phyloP scores from a whole-genome alignment of 2,113 vertebrate genomes.

The Microcebus jonahi region DNA sequence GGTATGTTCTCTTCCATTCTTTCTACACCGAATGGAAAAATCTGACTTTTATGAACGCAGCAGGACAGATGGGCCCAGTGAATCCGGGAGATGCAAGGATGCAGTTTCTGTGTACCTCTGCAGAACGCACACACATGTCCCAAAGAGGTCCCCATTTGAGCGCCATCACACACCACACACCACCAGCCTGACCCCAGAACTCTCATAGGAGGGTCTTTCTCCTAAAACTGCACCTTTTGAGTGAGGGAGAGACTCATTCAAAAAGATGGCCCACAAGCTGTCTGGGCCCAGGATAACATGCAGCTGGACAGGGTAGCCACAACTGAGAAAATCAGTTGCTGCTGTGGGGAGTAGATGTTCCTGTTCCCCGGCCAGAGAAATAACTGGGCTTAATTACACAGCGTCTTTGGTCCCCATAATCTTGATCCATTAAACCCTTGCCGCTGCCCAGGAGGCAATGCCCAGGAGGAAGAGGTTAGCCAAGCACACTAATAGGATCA shows the following conservation, averaged over 20 bases:
- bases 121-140: not conserved
- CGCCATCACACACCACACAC: not conserved
- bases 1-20: not conserved
- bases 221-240: not conserved
- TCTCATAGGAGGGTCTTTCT: not conserved
- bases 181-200: not conserved
- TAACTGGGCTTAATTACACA: slow-evolving; percentile 61
- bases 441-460: slow-evolving; percentile 48
- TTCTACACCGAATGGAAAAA: slow-evolving; percentile 33
- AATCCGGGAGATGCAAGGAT: not conserved
- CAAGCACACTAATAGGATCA: slow-evolving; percentile 53
- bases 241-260: not conserved
- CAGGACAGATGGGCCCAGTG: not conserved
- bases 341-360: not conserved
- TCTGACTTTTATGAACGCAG: not conserved
- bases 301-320: slow-evolving; percentile 1
- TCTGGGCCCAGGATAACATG: not conserved
- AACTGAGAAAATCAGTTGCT: slow-evolving; percentile 45
- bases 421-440: slow-evolving; percentile 65
- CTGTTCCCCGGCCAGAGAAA: not conserved
- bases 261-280: not conserved
- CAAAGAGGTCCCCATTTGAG: not conserved
- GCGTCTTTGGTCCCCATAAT: slow-evolving; percentile 10
- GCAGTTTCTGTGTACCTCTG: not conserved
- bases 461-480: slow-evolving; percentile 67